Evolutionary conservation across 2,888 invertebrate genomes (phyloP).

Genomic region (Torymus auratus): DNA sequence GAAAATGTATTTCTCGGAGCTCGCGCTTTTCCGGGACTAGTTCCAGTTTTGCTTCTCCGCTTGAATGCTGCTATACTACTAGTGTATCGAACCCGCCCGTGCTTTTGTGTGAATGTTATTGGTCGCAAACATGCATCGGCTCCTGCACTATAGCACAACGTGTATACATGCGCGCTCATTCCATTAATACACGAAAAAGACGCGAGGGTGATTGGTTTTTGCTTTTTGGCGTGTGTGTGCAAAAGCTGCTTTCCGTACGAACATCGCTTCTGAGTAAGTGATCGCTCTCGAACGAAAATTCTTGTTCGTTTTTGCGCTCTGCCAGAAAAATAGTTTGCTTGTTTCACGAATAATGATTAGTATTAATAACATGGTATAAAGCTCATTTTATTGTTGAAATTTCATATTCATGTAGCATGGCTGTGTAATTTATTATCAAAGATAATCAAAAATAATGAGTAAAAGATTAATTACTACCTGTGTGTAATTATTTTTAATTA

Average conservation of each 20-base stretch:
- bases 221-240: neutral
- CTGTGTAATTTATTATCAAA: too few relatives aligned
- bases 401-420: too few relatives aligned
- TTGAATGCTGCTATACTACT: neutral
- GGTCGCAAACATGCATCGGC: slow-evolving; percentile 12
- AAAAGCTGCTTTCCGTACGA: too few relatives aligned
- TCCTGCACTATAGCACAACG: neutral
- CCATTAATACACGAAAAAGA: slow-evolving; percentile 25
- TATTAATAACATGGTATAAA: too few relatives aligned
- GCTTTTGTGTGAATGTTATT: slow-evolving; percentile 11
- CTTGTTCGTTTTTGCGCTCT: too few relatives aligned
- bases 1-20: slow-evolving; percentile 15
- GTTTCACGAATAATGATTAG: too few relatives aligned
- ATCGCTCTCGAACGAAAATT: too few relatives aligned
- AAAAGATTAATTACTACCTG: too few relatives aligned
- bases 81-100: neutral
- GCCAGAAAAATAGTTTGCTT: too few relatives aligned
- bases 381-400: too few relatives aligned
- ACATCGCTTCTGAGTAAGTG: too few relatives aligned
- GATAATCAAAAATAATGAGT: too few relatives aligned
- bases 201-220: slow-evolving; percentile 35
- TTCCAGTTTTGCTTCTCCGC: neutral
- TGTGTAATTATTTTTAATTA: neutral
- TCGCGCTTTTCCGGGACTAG: slow-evolving; percentile 5
- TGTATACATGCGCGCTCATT: slow-evolving; percentile 2